Evolutionary conservation across 2,797 vertebrate species (phyloP).

Genomic region (Crocodylus rhombifer): DNA sequence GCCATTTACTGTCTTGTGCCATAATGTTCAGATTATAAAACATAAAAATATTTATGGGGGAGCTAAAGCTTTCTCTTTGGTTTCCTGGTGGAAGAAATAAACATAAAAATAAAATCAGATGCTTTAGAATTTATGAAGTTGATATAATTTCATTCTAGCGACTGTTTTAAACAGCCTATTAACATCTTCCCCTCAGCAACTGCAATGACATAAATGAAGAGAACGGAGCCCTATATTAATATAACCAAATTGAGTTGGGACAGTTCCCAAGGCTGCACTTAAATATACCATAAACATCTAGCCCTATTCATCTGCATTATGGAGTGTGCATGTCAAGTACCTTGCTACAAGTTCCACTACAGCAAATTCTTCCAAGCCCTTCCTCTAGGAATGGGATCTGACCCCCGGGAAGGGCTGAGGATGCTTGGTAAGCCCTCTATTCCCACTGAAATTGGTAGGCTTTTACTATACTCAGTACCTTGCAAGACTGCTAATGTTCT

Average conservation of each 20-base stretch:
- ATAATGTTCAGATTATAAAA: slow-evolving; percentile 61
- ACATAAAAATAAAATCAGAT: slow-evolving; percentile 65
- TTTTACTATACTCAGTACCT: slow-evolving; percentile 41
- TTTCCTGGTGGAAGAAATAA: slow-evolving; percentile 58
- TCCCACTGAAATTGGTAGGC: slow-evolving; percentile 28
- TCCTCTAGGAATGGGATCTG: slow-evolving; percentile 50
- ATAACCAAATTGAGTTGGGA: slow-evolving; percentile 69
- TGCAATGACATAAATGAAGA: slow-evolving; percentile 43
- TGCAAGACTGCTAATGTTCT: slow-evolving; percentile 42
- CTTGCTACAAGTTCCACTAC: slow-evolving; percentile 41
- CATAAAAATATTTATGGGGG: slow-evolving; percentile 68
- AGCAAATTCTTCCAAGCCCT: slow-evolving; percentile 21
- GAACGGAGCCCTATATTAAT: slow-evolving; percentile 53
- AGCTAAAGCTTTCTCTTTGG: slow-evolving; percentile 52
- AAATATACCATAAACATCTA: slow-evolving; percentile 64
- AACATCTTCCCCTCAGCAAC: slow-evolving; percentile 71
- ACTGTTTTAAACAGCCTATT: slow-evolving; percentile 70
- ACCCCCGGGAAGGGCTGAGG: not conserved
- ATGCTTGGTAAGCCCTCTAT: slow-evolving; percentile 42
- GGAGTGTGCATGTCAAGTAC: slow-evolving; percentile 62
- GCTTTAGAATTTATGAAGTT: slow-evolving; percentile 71
- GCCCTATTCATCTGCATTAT: slow-evolving; percentile 63
- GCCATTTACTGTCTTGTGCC: slow-evolving; percentile 60
- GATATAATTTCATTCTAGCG: slow-evolving; percentile 27
- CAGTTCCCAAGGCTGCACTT: slow-evolving; percentile 61